Evolutionary conservation across 2,888 invertebrate species (phyloP), one percentile per base, ranked within the genome.

Genomic region (Auanema sp.): DNA sequence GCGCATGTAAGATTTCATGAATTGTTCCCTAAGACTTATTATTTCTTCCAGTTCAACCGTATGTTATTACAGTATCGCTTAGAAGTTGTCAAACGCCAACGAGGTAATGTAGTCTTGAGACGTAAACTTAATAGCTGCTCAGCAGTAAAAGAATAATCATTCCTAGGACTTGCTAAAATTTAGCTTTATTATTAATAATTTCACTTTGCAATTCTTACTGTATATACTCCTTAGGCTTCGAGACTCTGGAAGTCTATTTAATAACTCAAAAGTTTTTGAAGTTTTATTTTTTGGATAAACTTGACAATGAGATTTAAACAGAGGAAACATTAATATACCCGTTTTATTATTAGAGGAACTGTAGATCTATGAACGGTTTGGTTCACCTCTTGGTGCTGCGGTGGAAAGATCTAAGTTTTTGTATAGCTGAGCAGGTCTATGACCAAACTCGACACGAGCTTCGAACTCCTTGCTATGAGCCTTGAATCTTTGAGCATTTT

Each of bases 51-150:
- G 70, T 71, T 76, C n/a, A 68, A 69, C 40, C 71, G 75, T 21
- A 63, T 75, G 12, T 60, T 76, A 51, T 67, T 71, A 52, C 69
- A 73, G 52, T 74, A 75, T 52, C 71, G 70, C 40, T 57, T 76
- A 44, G 76, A 76, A 58, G 64, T 76, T 11, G 67, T 73, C 14
- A 66, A 68, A 11, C 62, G 72, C 14, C 68, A 71, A 14, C 65
- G 72, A 42, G 72, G 71, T 23, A 61, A 69, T 2, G 67, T 76
- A 11, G 61, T 65, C 12, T 52, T 76, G 6, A 56, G 66, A 12
- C 63, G 59, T 54, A 67, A 71, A 66, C 24, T 44, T 40, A 60
- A 60, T 41, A 54, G 49, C 49, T 54, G 62, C 43, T 23, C 56
- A 57, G n/a, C 33, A 24, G 25, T 16, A 5, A 23, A n/a, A 33